Evolutionary conservation across 2,888 invertebrate genomes (phyloP).

Genomic region (Rhodophaea formosa): DNA sequence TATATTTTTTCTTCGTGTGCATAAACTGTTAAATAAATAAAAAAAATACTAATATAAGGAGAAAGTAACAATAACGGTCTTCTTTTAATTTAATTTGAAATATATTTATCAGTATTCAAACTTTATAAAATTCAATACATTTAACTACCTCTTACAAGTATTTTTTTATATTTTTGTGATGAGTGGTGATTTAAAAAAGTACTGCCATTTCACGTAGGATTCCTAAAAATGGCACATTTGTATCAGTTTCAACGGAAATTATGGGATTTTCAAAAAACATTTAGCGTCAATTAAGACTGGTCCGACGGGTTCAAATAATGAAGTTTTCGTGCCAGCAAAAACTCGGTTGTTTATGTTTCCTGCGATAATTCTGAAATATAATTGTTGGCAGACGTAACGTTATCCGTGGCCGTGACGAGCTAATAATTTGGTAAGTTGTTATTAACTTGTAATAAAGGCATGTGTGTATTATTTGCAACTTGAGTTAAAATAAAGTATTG

Average conservation of each 20-base stretch:
- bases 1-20: too few relatives aligned
- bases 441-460: too few relatives aligned
- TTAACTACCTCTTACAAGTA: too few relatives aligned
- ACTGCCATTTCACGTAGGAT: neutral
- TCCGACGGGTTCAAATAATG: slow-evolving; percentile 31
- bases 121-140: too few relatives aligned
- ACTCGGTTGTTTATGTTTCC: slow-evolving; percentile 25
- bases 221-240: neutral
- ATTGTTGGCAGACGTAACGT: slow-evolving; percentile 12
- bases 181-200: neutral
- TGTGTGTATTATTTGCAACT: too few relatives aligned
- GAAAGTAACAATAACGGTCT: too few relatives aligned
- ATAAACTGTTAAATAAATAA: too few relatives aligned
- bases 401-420: slow-evolving; percentile 12
- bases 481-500: too few relatives aligned
- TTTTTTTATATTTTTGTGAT: too few relatives aligned
- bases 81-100: too few relatives aligned
- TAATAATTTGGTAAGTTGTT: neutral
- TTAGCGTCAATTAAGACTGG: slow-evolving; percentile 39
- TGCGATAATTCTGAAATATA: slow-evolving; percentile 18
- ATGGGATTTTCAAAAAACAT: slow-evolving; percentile 31
- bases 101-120: too few relatives aligned
- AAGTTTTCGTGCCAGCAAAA: slow-evolving; percentile 4
- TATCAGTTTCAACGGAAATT: slow-evolving; percentile 17
- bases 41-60: too few relatives aligned